phyloP scores from a whole-genome alignment of 2,797 vertebrate species.

The Poeciliopsis paucimaculata region DNA sequence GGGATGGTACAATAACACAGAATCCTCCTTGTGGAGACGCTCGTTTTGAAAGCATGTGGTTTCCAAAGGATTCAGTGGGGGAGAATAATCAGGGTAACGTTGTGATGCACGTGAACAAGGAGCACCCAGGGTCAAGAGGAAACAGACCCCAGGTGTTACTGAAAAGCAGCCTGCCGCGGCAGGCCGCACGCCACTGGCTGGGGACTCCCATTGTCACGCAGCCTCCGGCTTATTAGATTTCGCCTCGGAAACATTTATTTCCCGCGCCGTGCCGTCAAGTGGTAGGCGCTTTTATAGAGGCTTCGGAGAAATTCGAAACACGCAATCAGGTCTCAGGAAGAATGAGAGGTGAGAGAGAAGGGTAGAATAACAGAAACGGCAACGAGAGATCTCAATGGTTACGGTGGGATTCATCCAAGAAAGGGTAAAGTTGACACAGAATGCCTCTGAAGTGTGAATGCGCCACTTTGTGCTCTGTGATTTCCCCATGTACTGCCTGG shows the following conservation, averaged over 20 bases:
- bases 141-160: slow-evolving; percentile 31
- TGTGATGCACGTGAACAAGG: slow-evolving; percentile 35
- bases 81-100: slow-evolving; percentile 38
- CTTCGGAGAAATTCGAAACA: slow-evolving; percentile 45
- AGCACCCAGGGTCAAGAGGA: slow-evolving; percentile 36
- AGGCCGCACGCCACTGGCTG: slow-evolving; percentile 43
- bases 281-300: slow-evolving; percentile 68
- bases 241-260: slow-evolving; percentile 72
- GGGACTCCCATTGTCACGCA: slow-evolving; percentile 61
- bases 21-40: slow-evolving; percentile 39
- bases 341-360: slow-evolving; percentile 10
- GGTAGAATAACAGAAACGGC: slow-evolving; percentile 1
- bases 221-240: slow-evolving; percentile 73
- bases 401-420: slow-evolving; percentile 13
- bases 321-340: slow-evolving; percentile 37
- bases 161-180: slow-evolving; percentile 21
- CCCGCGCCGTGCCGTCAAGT: slow-evolving; percentile 61
- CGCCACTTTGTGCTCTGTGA: slow-evolving; percentile 26
- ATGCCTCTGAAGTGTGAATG: slow-evolving; percentile 24
- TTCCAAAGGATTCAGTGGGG: slow-evolving; percentile 36
- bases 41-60: slow-evolving; percentile 48
- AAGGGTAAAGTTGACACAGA: slow-evolving; percentile 36
- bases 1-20: slow-evolving; percentile 56
- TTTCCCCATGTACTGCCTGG: slow-evolving; percentile 28
- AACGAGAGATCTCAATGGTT: slow-evolving; percentile 14